Evolutionary conservation across 2,888 invertebrate species (phyloP).

Genomic region (Himalopsyche kuldschensis): DNA sequence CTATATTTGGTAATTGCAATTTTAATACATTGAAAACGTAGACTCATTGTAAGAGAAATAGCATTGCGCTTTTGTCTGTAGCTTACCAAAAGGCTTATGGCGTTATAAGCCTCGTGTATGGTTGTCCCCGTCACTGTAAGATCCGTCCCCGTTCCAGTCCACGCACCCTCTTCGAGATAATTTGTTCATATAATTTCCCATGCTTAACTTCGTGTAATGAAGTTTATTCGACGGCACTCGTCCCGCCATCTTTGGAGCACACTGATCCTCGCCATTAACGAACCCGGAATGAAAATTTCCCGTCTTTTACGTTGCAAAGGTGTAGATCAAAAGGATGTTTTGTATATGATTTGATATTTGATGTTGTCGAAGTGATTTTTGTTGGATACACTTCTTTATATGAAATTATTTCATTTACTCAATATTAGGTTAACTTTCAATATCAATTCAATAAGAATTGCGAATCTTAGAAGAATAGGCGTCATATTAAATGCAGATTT

Average conservation of each 20-base stretch:
- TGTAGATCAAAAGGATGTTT: background rate
- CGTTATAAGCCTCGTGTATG: too few relatives aligned
- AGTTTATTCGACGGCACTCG: conserved; percentile 59
- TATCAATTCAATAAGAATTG: too few relatives aligned
- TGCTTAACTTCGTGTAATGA: conserved; percentile 59
- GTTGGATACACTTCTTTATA: background rate
- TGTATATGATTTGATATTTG: background rate
- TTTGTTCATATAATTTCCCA: conserved; percentile 60
- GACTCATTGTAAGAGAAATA: too few relatives aligned
- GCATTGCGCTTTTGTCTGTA: too few relatives aligned
- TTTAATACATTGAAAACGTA: too few relatives aligned
- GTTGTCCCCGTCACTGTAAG: background rate
- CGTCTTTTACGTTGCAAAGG: background rate
- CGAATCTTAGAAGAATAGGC: too few relatives aligned
- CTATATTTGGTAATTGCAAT: too few relatives aligned
- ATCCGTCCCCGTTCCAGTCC: conserved; percentile 4
- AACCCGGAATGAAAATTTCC: conserved; percentile 23
- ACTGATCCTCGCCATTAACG: conserved; percentile 25
- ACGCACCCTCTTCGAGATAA: conserved; percentile 52
- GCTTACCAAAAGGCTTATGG: too few relatives aligned
- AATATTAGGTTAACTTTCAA: too few relatives aligned
- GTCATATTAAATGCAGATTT: too few relatives aligned
- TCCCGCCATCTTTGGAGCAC: conserved; percentile 12
- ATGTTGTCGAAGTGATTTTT: background rate
- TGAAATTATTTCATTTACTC: background rate